Conservation (phyloP, 2,113 vertebrate species). For the Fulica atra region DNA sequence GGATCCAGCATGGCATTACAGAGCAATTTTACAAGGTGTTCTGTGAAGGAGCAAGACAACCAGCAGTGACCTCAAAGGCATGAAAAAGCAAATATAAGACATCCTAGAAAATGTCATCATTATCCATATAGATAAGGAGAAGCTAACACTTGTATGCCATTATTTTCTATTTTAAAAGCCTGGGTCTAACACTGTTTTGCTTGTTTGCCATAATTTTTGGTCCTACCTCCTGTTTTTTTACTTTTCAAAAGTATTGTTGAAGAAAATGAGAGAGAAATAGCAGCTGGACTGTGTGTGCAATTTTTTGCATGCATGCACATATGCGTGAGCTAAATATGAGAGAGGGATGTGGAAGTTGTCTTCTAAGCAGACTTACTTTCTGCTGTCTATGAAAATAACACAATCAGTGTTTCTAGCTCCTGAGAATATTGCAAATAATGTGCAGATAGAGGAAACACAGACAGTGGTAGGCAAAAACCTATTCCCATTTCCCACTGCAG, state of each 20-base stretch:
- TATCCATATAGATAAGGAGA: background rate
- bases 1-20: background rate
- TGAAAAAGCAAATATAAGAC: background rate
- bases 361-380: constrained; percentile 7
- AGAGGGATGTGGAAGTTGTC: background rate
- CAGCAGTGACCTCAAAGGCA: background rate
- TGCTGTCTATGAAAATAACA: constrained; percentile 1
- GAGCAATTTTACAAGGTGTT: background rate
- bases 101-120: background rate
- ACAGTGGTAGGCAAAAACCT: background rate
- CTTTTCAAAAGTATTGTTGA: constrained; percentile 8
- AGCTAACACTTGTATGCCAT: background rate
- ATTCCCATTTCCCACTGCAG: background rate
- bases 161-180: constrained; percentile 28
- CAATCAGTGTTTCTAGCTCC: background rate
- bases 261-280: constrained; percentile 49
- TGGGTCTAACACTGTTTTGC: background rate
- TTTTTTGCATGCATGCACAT: background rate
- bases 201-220: background rate
- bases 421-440: background rate
- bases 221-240: constrained; percentile 19
- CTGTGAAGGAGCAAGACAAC: background rate
- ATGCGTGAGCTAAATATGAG: background rate
- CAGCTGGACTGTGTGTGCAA: background rate
- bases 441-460: background rate